Conservation (phyloP, 2,113 vertebrate genomes). For the Ondatra zibethicus region DNA sequence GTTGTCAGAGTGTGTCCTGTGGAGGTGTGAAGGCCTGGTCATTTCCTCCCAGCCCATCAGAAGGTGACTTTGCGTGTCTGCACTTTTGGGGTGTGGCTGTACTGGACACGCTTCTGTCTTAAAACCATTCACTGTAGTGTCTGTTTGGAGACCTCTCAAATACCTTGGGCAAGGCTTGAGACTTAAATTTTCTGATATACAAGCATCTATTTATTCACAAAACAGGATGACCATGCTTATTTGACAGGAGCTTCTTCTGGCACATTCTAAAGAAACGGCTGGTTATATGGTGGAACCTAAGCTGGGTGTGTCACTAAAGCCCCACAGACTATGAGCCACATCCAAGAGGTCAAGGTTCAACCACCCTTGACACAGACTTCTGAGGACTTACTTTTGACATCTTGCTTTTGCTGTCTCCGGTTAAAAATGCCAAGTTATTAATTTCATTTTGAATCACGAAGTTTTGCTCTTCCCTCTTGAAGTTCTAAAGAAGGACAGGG, state of each 20-base stretch:
- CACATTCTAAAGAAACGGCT: conserved; percentile 62
- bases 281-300: conserved; percentile 41
- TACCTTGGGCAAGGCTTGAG: conserved; percentile 44
- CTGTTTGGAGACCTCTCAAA: conserved; percentile 52
- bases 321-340: not conserved
- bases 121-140: conserved; percentile 20
- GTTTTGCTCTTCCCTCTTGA: conserved; percentile 99
- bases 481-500: conserved; percentile 89
- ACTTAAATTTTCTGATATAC: conserved; percentile 39
- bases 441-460: conserved; percentile 99
- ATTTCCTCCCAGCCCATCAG: not conserved
- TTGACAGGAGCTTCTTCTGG: conserved; percentile 46
- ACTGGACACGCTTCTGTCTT: not conserved
- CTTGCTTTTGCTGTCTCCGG: conserved; percentile 98
- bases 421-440: conserved; percentile 99
- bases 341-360: conserved; percentile 30
- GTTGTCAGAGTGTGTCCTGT: not conserved
- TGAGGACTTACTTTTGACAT: conserved; percentile 96
- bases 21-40: not conserved
- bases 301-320: not conserved
- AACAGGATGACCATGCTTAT: conserved; percentile 46
- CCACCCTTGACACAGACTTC: not conserved
- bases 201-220: conserved; percentile 65
- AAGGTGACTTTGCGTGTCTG: not conserved
- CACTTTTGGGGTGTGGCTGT: not conserved